These are phyloP conservation scores for Habrosyne pyritoides DNA, from an alignment of 2,888 invertebrate genomes.

Conservation along the genomic window DNA sequence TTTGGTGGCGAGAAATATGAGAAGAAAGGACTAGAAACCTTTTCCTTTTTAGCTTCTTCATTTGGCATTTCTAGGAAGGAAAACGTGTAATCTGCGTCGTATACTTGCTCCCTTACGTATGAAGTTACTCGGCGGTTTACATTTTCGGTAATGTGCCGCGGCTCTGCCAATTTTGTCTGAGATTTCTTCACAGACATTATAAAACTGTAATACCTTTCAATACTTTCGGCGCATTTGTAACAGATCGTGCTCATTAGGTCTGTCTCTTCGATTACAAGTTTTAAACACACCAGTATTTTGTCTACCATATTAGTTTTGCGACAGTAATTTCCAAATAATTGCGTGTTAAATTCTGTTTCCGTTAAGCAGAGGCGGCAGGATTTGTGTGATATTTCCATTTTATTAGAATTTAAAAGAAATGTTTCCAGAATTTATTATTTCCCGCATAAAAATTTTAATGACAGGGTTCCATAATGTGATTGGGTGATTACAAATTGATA, in stretches of 20 bases:
- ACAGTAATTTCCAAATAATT: constrained; percentile 62
- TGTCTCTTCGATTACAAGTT: constrained; percentile 62
- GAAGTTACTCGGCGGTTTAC: constrained; percentile 55
- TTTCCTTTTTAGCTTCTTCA: constrained; percentile 57
- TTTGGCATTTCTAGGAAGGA: constrained; percentile 61
- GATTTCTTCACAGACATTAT: constrained; percentile 58
- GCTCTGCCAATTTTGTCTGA: constrained; percentile 48
- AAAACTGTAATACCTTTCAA: constrained; percentile 70
- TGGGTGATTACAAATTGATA: not conserved
- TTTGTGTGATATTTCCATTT: constrained; percentile 64
- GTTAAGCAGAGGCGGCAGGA: constrained; percentile 68
- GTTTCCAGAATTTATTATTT: constrained; percentile 25
- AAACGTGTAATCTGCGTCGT: constrained; percentile 68
- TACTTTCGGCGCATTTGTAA: constrained; percentile 65
- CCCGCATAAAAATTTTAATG: constrained; percentile 31
- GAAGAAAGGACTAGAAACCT: constrained; percentile 67
- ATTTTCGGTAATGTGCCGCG: constrained; percentile 36
- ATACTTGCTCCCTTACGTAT: constrained; percentile 63
- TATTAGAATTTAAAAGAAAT: constrained; percentile 16
- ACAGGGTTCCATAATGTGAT: not conserved
- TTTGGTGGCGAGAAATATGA: constrained; percentile 68
- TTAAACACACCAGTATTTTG: constrained; percentile 67
- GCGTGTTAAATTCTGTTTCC: constrained; percentile 68
- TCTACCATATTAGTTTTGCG: constrained; percentile 59
- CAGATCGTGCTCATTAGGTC: constrained; percentile 66